Percentiles rank a stretch among this genome's conserved stretches.
These are phyloP conservation scores for Chlorops oryzae DNA, from an alignment of 1,140 invertebrate species.

Conservation along the genomic window DNA sequence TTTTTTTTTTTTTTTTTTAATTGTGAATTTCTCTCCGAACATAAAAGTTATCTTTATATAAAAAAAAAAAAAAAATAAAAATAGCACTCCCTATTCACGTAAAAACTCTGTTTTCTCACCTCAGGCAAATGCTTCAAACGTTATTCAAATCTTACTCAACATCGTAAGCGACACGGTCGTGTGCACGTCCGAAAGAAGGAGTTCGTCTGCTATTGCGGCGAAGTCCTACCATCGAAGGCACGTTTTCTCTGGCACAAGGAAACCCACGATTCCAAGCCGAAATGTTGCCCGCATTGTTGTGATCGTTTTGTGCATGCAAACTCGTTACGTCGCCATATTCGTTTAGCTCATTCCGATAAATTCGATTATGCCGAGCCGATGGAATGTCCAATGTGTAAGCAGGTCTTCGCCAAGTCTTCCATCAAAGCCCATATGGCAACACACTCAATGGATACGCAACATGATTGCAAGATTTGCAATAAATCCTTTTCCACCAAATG, in stretches of 20 bases:
- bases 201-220: slow-evolving; percentile 74
- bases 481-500: slow-evolving; percentile 82
- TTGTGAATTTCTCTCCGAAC: not conserved
- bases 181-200: slow-evolving; percentile 67
- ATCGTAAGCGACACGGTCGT: slow-evolving; percentile 65
- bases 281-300: slow-evolving; percentile 74
- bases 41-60: not conserved
- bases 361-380: slow-evolving; percentile 69
- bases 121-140: slow-evolving; percentile 68
- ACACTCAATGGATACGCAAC: slow-evolving; percentile 62
- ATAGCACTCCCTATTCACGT: too few relatives aligned
- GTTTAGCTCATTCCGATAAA: slow-evolving; percentile 68
- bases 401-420: slow-evolving; percentile 69
- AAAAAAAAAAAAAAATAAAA: too few relatives aligned
- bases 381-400: slow-evolving; percentile 72
- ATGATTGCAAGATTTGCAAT: slow-evolving; percentile 73
- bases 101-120: not conserved
- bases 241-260: slow-evolving; percentile 80
- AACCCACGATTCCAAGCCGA: slow-evolving; percentile 74
- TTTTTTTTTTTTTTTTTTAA: too few relatives aligned
- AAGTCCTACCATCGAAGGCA: slow-evolving; percentile 72
- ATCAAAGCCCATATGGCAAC: slow-evolving; percentile 74
- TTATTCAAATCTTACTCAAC: slow-evolving; percentile 79
- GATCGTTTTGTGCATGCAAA: slow-evolving; percentile 77
- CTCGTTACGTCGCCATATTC: slow-evolving; percentile 75